Evolutionary conservation across 23 tunicate species (phyloP), one percentile per base, ranked within the genome.

Genomic region (Aplidium turbinatum): DNA sequence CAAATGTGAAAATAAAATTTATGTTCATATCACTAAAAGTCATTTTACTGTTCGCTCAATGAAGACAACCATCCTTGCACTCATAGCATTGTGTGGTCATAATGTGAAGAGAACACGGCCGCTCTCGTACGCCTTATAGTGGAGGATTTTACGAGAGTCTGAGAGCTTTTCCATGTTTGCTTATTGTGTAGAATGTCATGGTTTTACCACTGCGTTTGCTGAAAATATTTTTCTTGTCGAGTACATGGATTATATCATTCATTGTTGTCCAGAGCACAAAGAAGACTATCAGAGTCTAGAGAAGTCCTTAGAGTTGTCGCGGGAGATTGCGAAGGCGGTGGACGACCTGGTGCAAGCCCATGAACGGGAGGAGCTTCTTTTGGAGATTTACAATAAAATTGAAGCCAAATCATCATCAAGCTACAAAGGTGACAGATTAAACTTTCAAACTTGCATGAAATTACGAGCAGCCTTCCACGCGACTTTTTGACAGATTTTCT

Each of bases 351-450:
- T 83, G 20, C 75, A 63, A 32, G 85, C 58, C 22, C 66, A 57
- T 34, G 85, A 90, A 46, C 72, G 82, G 38, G 23, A 77, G 38
- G 35, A 23, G 32, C 27, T 76, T 54, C 64, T 83, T 38, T 34
- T 55, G 13, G 97, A 90, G 22, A 75, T 86, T 19, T 63, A 90
- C 33, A 71, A 78, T 3, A 90, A 83, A 40, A 90, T 79, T 38
- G 97, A 90, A 31, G 18, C 70, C 5, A 90, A 69, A 35, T 40
- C 76, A 24, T 34, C 54, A 31, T 80, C 97, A 0, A 53, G 77
- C 21, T 90, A 51, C 58, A 83, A 83, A 83, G 90, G 97, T 90
- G 1, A 56, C n/a, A n/a, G n/a, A n/a, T n/a, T n/a, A n/a, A n/a
- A n/a, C n/a, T n/a, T n/a, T n/a, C n/a, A n/a, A n/a, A n/a, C n/a